Conservation (phyloP, 64 coral and sea anemone genomes). For the Actinia tenebrosa region DNA sequence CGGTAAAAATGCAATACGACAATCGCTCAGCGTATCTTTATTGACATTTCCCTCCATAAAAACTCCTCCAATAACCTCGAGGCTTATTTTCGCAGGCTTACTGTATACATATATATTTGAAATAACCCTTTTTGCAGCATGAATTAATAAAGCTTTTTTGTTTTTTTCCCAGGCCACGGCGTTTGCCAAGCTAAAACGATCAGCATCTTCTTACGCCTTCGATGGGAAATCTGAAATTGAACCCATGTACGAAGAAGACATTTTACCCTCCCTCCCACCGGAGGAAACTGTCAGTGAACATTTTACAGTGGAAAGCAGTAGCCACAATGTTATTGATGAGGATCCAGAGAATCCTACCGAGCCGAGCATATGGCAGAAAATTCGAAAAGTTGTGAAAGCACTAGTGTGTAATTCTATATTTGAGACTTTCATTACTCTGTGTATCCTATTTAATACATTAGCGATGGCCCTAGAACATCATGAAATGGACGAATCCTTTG, state of each 20-base stretch:
- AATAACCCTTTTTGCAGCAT: background rate
- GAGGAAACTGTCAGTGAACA: slow-evolving; percentile 40
- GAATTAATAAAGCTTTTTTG: background rate
- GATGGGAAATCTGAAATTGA: slow-evolving; percentile 62
- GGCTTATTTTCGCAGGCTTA: no score
- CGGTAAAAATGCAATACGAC: no score
- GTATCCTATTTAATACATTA: slow-evolving; percentile 79
- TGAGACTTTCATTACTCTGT: slow-evolving; percentile 82
- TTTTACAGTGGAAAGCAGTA: slow-evolving; percentile 23
- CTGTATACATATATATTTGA: background rate
- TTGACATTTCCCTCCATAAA: no score
- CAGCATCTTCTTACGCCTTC: slow-evolving; percentile 79
- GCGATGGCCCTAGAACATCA: slow-evolving; percentile 83
- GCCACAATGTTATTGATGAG: slow-evolving; percentile 46
- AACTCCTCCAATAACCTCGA: no score
- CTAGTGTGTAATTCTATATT: slow-evolving; percentile 60
- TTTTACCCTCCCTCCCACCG: background rate
- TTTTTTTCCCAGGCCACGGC: slow-evolving; percentile 40
- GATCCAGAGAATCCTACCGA: slow-evolving; percentile 10
- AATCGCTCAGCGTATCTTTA: no score
- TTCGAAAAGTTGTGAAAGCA: background rate
- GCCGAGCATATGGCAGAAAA: slow-evolving; percentile 44
- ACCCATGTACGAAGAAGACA: slow-evolving; percentile 76
- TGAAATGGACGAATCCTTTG: slow-evolving; percentile 48
- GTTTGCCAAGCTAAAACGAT: slow-evolving; percentile 69